Conservation (phyloP, 2,888 invertebrate species). For the Luperina testacea region DNA sequence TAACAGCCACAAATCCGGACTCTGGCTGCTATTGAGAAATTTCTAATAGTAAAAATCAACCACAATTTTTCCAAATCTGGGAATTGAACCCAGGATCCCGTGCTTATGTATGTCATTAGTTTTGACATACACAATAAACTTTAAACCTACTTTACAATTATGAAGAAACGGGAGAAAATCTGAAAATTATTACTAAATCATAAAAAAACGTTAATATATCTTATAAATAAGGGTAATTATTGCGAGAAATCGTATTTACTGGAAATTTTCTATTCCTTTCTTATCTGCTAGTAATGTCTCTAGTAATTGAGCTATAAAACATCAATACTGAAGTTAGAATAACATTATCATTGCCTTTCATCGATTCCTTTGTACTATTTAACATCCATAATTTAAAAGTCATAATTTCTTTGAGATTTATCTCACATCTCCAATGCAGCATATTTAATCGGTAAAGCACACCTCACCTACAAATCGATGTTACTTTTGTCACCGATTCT, state of each 20-base stretch:
- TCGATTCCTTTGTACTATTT: slow-evolving; percentile 12
- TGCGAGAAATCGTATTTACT: slow-evolving; percentile 19
- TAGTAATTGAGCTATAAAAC: slow-evolving; percentile 6
- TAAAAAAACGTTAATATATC: not conserved
- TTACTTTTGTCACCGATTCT: slow-evolving; percentile 75
- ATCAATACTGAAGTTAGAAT: slow-evolving; percentile 12
- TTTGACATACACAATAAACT: not conserved
- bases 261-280: not conserved
- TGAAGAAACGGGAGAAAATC: not conserved
- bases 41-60: too few species aligned
- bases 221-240: not conserved
- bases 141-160: not conserved
- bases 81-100: too few species aligned
- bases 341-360: slow-evolving; percentile 14
- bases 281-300: not conserved
- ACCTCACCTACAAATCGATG: slow-evolving; percentile 71
- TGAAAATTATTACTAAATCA: not conserved
- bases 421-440: slow-evolving; percentile 42
- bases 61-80: too few species aligned
- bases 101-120: too few species aligned
- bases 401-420: slow-evolving; percentile 51
- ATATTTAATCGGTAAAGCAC: slow-evolving; percentile 65
- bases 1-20: too few species aligned
- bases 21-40: too few species aligned
- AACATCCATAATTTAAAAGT: slow-evolving; percentile 18